Evolutionary conservation across 2,888 invertebrate genomes (phyloP).

Genomic region (Alviniconcha strummeri): DNA sequence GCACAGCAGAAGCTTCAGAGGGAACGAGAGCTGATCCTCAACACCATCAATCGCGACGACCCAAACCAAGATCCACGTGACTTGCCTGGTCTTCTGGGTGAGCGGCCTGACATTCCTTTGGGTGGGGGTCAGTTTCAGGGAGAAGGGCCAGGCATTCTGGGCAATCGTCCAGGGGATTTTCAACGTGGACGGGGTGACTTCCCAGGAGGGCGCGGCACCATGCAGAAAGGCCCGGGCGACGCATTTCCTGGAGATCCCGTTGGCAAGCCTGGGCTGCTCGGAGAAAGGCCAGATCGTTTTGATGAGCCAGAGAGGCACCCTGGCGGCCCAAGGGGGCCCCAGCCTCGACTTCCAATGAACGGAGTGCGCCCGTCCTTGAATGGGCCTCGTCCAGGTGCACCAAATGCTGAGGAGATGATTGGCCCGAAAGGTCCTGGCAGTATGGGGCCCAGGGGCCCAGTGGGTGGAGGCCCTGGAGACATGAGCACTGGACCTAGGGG

Average conservation of each 20-base stretch:
- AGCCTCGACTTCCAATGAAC: neutral
- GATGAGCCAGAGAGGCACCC: neutral
- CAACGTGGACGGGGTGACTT: neutral
- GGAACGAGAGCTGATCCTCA: constrained; percentile 13
- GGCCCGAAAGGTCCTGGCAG: neutral
- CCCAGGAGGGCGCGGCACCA: neutral
- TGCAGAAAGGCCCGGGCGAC: constrained; percentile 4
- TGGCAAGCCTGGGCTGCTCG: constrained; percentile 8
- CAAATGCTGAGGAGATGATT: neutral
- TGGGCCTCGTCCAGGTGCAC: neutral
- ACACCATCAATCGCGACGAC: neutral
- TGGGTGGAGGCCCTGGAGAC: constrained; percentile 2
- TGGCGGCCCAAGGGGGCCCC: neutral
- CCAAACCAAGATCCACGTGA: constrained; percentile 1
- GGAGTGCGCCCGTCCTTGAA: neutral
- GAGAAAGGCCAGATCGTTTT: neutral
- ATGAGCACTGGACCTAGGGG: neutral
- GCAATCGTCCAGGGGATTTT: neutral
- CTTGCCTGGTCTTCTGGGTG: constrained; percentile 23
- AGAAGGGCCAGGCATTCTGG: neutral
- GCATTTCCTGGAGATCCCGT: neutral
- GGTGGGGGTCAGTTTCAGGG: constrained; percentile 16
- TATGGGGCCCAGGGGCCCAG: constrained; percentile 4
- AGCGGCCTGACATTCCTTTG: constrained; percentile 18
- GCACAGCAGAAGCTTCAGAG: constrained; percentile 10